Evolutionary conservation across 2,888 invertebrate genomes (phyloP).

Genomic region (Netelia fuscicornis): DNA sequence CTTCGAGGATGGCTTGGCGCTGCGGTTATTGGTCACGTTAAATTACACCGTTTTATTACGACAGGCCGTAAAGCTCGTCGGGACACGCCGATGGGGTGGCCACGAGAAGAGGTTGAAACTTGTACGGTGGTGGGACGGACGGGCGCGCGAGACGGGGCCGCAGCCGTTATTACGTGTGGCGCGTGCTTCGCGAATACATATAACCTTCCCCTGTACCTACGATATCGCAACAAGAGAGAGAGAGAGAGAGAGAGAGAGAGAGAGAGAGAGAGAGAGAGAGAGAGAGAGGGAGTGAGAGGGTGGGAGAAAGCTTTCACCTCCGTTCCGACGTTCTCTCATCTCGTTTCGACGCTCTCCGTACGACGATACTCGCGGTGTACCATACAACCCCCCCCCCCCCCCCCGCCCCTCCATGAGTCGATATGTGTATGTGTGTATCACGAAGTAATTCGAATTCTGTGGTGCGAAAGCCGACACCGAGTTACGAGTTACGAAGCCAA

Average conservation of each 20-base stretch:
- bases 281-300: not conserved
- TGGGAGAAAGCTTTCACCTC: constrained; percentile 27
- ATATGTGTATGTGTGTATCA: too few species aligned
- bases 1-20: constrained; percentile 47
- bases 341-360: constrained; percentile 11
- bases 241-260: too few species aligned
- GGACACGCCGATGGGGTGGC: constrained; percentile 36
- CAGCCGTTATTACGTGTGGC: constrained; percentile 65
- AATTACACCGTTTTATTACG: constrained; percentile 72
- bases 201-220: constrained; percentile 23
- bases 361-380: constrained; percentile 28
- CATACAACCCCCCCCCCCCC: not conserved
- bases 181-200: constrained; percentile 52
- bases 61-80: constrained; percentile 70
- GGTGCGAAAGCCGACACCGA: not conserved
- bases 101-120: constrained; percentile 54
- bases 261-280: too few species aligned
- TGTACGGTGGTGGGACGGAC: constrained; percentile 43
- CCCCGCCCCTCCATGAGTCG: too few species aligned
- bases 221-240: constrained; percentile 6
- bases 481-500: not conserved
- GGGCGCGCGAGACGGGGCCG: constrained; percentile 55
- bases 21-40: constrained; percentile 71
- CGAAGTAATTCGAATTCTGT: not conserved
- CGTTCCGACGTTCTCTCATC: too few species aligned